phyloP scores from a whole-genome alignment of 2,888 invertebrate species.

The Parochlus steinenii region DNA sequence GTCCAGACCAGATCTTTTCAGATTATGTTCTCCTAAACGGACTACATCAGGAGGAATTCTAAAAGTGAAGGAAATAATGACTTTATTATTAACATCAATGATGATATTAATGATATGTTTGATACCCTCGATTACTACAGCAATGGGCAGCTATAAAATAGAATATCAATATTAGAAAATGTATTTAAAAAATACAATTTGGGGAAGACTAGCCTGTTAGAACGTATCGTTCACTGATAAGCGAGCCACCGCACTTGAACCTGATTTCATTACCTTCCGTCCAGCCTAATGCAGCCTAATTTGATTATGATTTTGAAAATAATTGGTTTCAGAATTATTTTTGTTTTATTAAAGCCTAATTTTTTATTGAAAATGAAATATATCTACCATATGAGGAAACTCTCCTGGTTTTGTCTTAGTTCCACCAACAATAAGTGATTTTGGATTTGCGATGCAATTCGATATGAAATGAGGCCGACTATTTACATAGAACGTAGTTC shows the following conservation, averaged over 20 bases:
- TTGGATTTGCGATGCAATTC: too few relatives aligned
- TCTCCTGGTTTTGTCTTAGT: neutral
- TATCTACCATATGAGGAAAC: constrained; percentile 13
- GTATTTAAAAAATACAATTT: too few relatives aligned
- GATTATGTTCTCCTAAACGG: constrained; percentile 33
- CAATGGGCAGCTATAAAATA: neutral
- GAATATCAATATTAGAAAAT: too few relatives aligned
- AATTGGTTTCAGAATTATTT: neutral
- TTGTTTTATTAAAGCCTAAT: neutral
- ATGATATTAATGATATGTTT: neutral
- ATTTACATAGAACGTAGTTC: too few relatives aligned
- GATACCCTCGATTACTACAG: constrained; percentile 15
- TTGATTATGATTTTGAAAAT: constrained; percentile 35
- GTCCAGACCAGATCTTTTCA: constrained; percentile 23
- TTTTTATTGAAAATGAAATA: neutral
- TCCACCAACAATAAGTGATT: constrained; percentile 3
- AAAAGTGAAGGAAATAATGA: constrained; percentile 13
- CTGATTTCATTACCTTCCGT: constrained; percentile 19
- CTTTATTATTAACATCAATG: neutral
- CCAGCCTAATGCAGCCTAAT: constrained; percentile 34
- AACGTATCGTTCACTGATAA: constrained; percentile 35
- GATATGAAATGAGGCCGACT: too few relatives aligned
- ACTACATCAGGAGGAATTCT: constrained; percentile 34
- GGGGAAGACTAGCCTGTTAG: too few relatives aligned
- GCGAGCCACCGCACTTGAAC: constrained; percentile 28